Conservation (phyloP, 2,113 vertebrate species). For the Setophaga coronata region DNA sequence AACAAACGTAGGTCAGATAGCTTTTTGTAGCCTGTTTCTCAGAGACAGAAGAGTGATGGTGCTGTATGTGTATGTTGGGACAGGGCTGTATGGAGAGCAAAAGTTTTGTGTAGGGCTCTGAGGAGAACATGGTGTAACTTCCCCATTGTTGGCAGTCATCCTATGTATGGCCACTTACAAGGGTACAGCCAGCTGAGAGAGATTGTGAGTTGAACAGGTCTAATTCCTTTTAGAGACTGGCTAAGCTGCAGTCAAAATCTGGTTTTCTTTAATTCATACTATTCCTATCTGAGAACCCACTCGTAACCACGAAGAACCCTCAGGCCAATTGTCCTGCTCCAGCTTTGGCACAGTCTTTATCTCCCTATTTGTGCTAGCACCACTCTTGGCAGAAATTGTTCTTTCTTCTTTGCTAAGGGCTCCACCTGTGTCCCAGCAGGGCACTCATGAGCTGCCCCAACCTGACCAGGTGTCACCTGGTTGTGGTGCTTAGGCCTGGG, state of each 20-base stretch:
- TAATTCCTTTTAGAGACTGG: background rate
- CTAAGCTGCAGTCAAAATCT: background rate
- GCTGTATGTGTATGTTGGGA: background rate
- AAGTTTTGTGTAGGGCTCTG: background rate
- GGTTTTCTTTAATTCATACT: background rate
- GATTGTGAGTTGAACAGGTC: background rate
- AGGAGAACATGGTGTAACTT: background rate
- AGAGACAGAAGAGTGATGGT: background rate
- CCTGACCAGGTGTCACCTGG: rapidly evolving
- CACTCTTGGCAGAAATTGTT: background rate
- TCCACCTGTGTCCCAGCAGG: background rate
- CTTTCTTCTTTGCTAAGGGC: background rate
- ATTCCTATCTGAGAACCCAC: background rate
- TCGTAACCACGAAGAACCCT: background rate
- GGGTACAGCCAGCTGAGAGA: background rate
- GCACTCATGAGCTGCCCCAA: background rate
- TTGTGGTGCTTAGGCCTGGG: rapidly evolving
- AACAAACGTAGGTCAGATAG: background rate
- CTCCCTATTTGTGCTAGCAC: background rate
- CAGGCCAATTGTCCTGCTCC: background rate
- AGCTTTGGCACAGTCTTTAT: background rate
- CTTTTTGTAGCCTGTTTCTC: background rate
- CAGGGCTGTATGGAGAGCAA: background rate
- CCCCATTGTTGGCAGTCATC: background rate
- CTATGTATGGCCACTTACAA: rapidly evolving